Evolutionary conservation across 2,113 vertebrate species (phyloP), one percentile per base, ranked within the genome.

Genomic region (Sphyrna mokarran): DNA sequence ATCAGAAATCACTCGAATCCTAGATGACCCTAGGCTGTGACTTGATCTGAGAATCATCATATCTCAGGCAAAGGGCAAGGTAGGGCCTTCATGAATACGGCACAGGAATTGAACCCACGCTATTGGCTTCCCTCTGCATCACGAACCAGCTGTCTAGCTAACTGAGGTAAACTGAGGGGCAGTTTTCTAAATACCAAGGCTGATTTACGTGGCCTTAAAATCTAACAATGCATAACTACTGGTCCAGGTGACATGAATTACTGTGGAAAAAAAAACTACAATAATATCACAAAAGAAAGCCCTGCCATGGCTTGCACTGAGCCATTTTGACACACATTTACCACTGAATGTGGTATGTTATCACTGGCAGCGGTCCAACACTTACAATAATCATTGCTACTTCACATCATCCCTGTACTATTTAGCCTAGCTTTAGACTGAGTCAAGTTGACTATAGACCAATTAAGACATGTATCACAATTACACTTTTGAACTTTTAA

Each of bases 401-500:
- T 90, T 11, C 87, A 90, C 29, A 90, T 33, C 87, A 61, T 16
- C 14, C 48, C 33, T 2, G 89, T 66, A 7, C n/a, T 66, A 18
- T 37, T 91, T 14, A 90, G 43, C 48, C 33, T 7, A 43, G 63
- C 61, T 22, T 93, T 37, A 22, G 61, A 93, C 89, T 40, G n/a
- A 66, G 89, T 93, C 61, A 93, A 93, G 89, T 93, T 66, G 61
- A 66, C 89, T 3, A 93, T 18, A 63, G 37, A 93, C 61, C 33
- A 66, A 93, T 61, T 90, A 90, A 63, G 54, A 90, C 26, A 58
- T 33, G 54, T 58, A 90, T 93, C 89, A 93, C 33, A 93, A 66
- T 93, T 93, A 37, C 89, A 68, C 63, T 93, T 66, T 1, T 66
- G 61, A 66, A 93, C 89, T 66, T 93, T 93, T 66, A 93, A 93